A percentile compares a stretch with the other conserved stretches of the same genome.
Conservation (phyloP, 2,888 invertebrate species). For the Eucriotettix oculatus region DNA sequence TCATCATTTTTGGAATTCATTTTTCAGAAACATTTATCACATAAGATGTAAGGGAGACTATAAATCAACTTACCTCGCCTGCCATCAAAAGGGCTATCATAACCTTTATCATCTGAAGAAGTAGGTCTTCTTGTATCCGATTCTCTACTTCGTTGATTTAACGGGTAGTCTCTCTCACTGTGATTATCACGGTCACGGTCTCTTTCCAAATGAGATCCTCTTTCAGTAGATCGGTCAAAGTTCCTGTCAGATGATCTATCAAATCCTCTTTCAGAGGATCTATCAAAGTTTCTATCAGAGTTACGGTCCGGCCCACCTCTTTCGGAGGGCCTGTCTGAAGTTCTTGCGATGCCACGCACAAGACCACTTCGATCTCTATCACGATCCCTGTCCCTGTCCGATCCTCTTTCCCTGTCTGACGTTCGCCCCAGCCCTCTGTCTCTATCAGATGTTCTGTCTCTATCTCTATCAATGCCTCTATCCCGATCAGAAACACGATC, state of each 20-base stretch:
- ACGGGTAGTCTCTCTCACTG: neutral
- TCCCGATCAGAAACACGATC: neutral
- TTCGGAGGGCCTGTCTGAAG: neutral
- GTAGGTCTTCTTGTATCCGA: constrained; percentile 15
- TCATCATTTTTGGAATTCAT: neutral
- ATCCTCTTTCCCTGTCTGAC: constrained; percentile 2
- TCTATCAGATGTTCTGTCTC: constrained; percentile 6
- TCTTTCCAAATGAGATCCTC: constrained; percentile 1
- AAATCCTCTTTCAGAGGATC: neutral
- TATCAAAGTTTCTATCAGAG: neutral
- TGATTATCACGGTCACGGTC: neutral
- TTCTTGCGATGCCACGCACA: neutral
- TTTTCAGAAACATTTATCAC: neutral
- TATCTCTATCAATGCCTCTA: constrained; percentile 4
- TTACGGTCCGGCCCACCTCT: neutral
- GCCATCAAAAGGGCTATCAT: constrained; percentile 29
- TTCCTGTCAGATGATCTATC: constrained; percentile 7
- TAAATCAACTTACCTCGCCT: constrained; percentile 18
- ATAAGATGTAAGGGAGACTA: neutral
- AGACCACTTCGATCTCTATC: neutral
- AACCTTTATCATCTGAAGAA: constrained; percentile 17
- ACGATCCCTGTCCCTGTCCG: neutral
- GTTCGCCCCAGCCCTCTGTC: constrained; percentile 4
- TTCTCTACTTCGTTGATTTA: neutral
- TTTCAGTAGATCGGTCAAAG: constrained; percentile 3